phyloP scores from a whole-genome alignment of 2,888 invertebrate species.

The Pammene aurita region DNA sequence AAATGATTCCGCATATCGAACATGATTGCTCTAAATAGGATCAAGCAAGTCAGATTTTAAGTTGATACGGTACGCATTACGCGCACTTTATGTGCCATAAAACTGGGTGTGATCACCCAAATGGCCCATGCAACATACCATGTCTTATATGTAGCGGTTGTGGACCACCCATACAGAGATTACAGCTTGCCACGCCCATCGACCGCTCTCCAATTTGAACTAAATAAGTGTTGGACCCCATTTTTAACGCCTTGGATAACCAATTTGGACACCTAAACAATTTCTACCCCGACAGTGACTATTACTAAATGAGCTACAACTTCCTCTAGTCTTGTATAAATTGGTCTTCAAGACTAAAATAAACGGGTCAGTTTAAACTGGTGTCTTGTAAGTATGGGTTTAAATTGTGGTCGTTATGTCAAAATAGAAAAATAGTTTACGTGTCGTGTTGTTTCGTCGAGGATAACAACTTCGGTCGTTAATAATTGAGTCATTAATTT shows the following conservation, averaged over 20 bases:
- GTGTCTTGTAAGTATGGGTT: conserved; percentile 43
- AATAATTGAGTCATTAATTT: conserved; percentile 54
- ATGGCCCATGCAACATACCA: conserved; percentile 60
- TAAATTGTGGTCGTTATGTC: conserved; percentile 49
- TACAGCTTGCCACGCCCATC: conserved; percentile 66
- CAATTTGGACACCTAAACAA: conserved; percentile 67
- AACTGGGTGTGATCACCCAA: conserved; percentile 66
- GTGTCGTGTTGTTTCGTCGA: conserved; percentile 57
- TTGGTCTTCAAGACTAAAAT: conserved; percentile 29
- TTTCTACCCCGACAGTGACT: conserved; percentile 51
- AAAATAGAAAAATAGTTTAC: conserved; percentile 53
- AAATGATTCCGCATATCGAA: conserved; percentile 18
- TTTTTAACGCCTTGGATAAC: conserved; percentile 48
- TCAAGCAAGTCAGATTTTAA: conserved; percentile 46
- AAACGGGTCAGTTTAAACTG: conserved; percentile 46
- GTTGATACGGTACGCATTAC: conserved; percentile 48
- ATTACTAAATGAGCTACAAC: conserved; percentile 44
- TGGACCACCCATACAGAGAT: conserved; percentile 73
- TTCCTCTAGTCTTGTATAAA: conserved; percentile 13
- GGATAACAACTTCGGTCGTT: conserved; percentile 51
- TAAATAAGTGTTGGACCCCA: conserved; percentile 59
- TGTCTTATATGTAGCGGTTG: conserved; percentile 61
- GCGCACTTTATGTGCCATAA: conserved; percentile 64
- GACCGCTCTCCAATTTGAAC: conserved; percentile 71
- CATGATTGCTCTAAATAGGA: conserved; percentile 28